Evolutionary conservation across 2,888 invertebrate species (phyloP).

Genomic region (Acleris cristana): DNA sequence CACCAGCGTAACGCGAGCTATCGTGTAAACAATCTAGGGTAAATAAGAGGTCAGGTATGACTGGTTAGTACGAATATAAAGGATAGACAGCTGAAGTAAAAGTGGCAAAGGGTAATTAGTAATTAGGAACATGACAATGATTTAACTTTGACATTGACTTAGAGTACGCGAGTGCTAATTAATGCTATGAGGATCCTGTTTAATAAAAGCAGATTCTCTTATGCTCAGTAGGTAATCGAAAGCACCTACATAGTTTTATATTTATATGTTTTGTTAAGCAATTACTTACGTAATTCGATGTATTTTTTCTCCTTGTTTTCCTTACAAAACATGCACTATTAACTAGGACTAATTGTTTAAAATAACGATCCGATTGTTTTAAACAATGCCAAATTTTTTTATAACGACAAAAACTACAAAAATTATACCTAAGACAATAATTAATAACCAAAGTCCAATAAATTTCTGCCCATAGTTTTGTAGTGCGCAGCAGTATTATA

Average conservation of each 20-base stretch:
- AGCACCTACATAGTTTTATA: no score
- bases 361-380: no score
- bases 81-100: constrained; percentile 65
- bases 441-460: background rate
- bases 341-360: no score
- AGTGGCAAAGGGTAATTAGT: constrained; percentile 61
- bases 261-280: no score
- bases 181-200: no score
- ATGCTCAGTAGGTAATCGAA: background rate
- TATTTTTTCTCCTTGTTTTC: no score
- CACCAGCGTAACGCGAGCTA: constrained; percentile 42
- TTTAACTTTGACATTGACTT: constrained; percentile 31
- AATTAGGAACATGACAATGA: constrained; percentile 53
- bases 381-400: no score
- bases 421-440: no score
- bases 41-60: constrained; percentile 50
- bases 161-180: constrained; percentile 18
- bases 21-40: constrained; percentile 54
- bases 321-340: no score
- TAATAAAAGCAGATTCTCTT: background rate
- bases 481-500: background rate
- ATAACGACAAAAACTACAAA: no score
- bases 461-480: background rate
- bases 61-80: constrained; percentile 52
- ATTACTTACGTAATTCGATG: no score